Percentiles rank a stretch among this genome's conserved stretches.
Conservation (phyloP, 2,797 vertebrate species). For the Enteromius paludinosus region DNA sequence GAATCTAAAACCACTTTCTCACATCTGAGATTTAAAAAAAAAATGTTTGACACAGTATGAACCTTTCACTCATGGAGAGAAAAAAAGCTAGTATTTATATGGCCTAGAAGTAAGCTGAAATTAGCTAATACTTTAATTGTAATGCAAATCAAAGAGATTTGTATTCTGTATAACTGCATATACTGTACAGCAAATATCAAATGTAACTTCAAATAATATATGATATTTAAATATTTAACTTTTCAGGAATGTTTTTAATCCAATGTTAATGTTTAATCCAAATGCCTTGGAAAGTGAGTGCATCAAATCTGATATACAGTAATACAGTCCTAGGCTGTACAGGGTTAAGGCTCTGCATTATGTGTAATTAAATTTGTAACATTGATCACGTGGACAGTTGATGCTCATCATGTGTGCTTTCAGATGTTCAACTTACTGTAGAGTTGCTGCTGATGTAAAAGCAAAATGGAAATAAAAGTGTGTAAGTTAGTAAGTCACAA, state of each 20-base stretch:
- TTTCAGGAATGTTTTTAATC: not conserved
- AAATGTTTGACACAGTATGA: no score
- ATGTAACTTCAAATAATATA: not conserved
- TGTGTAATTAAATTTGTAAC: not conserved
- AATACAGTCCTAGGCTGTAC: not conserved
- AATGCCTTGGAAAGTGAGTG: not conserved
- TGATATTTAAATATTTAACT: not conserved
- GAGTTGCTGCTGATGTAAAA: not conserved
- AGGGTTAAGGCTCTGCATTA: not conserved
- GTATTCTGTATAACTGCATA: not conserved
- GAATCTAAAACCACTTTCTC: not conserved
- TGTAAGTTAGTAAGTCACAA: not conserved
- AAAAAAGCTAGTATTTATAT: not conserved
- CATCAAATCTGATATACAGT: not conserved
- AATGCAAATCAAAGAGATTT: no score
- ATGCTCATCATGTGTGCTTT: not conserved
- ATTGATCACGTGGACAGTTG: not conserved
- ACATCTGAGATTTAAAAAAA: not conserved
- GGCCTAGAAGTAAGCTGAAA: not conserved
- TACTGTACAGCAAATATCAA: not conserved
- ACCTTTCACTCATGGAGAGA: no score
- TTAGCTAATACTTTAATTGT: not conserved
- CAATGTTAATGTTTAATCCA: not conserved
- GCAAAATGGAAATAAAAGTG: not conserved
- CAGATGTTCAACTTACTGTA: no score